phyloP scores from a whole-genome alignment of 1,140 invertebrate genomes.

The Triops longicaudatus region DNA sequence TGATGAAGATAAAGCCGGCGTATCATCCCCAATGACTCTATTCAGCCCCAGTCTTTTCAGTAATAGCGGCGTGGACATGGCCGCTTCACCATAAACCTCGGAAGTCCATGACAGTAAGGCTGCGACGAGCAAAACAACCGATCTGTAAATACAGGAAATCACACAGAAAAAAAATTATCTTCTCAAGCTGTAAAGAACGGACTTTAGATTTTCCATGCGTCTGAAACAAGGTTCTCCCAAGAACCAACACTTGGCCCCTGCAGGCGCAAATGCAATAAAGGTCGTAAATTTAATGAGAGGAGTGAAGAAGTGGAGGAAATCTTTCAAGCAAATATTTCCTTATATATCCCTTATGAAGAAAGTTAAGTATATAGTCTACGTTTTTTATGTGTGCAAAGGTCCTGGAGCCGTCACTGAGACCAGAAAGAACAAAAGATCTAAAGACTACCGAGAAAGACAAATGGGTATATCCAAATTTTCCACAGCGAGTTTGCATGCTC shows the following conservation, averaged over 20 bases:
- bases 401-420: neutral
- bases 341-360: neutral
- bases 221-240: neutral
- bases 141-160: neutral
- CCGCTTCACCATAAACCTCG: neutral
- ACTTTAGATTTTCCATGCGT: neutral
- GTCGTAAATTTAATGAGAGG: neutral
- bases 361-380: neutral
- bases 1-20: constrained; percentile 20
- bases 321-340: neutral
- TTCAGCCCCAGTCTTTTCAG: constrained; percentile 25
- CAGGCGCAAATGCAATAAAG: neutral
- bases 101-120: neutral
- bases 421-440: neutral
- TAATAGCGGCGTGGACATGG: constrained; percentile 5
- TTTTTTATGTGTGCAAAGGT: neutral
- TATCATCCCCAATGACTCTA: constrained; percentile 23
- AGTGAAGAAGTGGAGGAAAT: neutral
- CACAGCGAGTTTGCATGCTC: neutral
- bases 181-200: neutral
- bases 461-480: neutral
- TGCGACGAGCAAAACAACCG: neutral
- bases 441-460: neutral
- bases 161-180: neutral
- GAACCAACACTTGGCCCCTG: neutral